phyloP scores from a whole-genome alignment of 1,140 invertebrate species.

The Amphibalanus amphitrite region DNA sequence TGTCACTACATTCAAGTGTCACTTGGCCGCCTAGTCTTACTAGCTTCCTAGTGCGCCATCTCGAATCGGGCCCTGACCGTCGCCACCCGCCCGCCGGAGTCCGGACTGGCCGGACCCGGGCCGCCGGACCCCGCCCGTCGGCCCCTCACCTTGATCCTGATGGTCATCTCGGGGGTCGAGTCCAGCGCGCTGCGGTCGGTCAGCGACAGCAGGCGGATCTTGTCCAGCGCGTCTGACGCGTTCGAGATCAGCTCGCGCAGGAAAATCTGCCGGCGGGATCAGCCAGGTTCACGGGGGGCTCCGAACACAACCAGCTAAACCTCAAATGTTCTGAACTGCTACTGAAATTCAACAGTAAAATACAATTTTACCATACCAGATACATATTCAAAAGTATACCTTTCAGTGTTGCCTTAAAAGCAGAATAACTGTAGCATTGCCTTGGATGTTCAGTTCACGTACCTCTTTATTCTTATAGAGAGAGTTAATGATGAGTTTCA shows the following conservation, averaged over 20 bases:
- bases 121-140: too few species aligned
- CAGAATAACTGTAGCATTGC: too few species aligned
- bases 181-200: conserved; percentile 64
- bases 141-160: conserved; percentile 59
- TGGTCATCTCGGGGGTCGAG: conserved; percentile 61
- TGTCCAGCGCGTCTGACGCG: conserved; percentile 87
- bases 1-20: too few species aligned
- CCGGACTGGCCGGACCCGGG: too few species aligned
- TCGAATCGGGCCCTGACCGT: too few species aligned
- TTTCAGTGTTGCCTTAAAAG: too few species aligned
- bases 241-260: conserved; percentile 94
- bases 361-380: neutral
- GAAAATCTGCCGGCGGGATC: conserved; percentile 55
- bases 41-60: too few species aligned
- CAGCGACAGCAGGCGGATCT: conserved; percentile 78
- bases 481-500: conserved; percentile 99
- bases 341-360: neutral
- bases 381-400: neutral
- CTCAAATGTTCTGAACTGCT: neutral
- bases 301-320: neutral
- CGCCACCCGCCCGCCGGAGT: too few species aligned
- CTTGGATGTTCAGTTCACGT: too few species aligned
- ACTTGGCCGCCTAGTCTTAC: too few species aligned
- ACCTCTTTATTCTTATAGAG: conserved; percentile 95
- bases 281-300: neutral